A percentile compares a stretch with the other conserved stretches of the same genome.
phyloP scores from a whole-genome alignment of 2,888 invertebrate species.

The Neoscelio sp. region DNA sequence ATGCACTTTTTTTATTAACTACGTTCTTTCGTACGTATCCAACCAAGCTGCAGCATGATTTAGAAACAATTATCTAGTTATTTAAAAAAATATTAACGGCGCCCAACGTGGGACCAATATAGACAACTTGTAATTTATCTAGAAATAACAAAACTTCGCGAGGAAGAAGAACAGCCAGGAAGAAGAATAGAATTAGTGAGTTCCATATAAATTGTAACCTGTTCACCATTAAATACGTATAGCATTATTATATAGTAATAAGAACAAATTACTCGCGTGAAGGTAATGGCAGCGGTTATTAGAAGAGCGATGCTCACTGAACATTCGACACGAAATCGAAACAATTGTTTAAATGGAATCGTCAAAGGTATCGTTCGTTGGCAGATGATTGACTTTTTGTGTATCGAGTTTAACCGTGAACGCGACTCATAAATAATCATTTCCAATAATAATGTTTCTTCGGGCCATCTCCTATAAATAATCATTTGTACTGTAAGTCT shows the following conservation, averaged over 20 bases:
- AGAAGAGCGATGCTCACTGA: slow-evolving; percentile 28
- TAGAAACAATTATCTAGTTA: slow-evolving; percentile 38
- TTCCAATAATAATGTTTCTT: no score
- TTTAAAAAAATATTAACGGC: slow-evolving; percentile 6
- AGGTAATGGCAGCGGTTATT: slow-evolving; percentile 52
- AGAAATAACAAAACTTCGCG: slow-evolving; percentile 24
- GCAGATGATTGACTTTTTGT: slow-evolving; percentile 9
- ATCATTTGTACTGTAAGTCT: no score
- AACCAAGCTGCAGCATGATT: no score
- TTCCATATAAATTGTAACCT: slow-evolving; percentile 59
- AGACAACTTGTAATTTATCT: slow-evolving; percentile 40
- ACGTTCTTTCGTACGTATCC: no score
- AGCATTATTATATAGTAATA: slow-evolving; percentile 64
- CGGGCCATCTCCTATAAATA: no score
- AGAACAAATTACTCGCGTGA: slow-evolving; percentile 61
- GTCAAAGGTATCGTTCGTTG: slow-evolving; percentile 24
- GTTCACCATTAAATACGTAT: slow-evolving; percentile 52
- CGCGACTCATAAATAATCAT: no score
- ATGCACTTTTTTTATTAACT: no score
- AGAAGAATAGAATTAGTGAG: slow-evolving; percentile 38
- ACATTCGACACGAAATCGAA: slow-evolving; percentile 38
- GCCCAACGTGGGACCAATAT: slow-evolving; percentile 10
- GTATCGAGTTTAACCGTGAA: background rate
- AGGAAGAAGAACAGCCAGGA: slow-evolving; percentile 28
- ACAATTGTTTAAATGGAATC: slow-evolving; percentile 39